phyloP scores from a whole-genome alignment of 2,888 invertebrate genomes.

The Dyspetes luteomarginatus region DNA sequence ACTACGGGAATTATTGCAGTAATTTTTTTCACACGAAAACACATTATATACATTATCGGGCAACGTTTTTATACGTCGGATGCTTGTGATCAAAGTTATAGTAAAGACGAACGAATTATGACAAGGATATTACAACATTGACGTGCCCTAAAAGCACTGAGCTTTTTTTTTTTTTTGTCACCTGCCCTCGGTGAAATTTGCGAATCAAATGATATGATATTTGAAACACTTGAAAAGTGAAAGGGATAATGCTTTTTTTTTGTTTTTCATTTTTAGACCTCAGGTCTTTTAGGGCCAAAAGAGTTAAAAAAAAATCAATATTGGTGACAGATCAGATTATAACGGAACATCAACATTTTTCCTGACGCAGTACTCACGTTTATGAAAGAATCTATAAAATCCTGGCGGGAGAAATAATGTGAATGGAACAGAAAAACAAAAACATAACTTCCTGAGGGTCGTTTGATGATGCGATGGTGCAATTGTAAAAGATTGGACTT shows the following conservation, averaged over 20 bases:
- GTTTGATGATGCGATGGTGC: conserved; percentile 48
- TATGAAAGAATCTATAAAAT: conserved; percentile 84
- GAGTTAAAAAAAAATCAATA: conserved; percentile 45
- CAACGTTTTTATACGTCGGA: conserved; percentile 25
- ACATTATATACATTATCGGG: background rate
- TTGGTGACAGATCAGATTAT: conserved; percentile 46
- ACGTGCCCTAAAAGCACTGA: conserved; percentile 66
- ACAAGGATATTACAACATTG: conserved; percentile 51
- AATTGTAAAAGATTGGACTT: conserved; percentile 31
- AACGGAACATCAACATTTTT: conserved; percentile 66
- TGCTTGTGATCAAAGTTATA: conserved; percentile 25
- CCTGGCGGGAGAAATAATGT: conserved; percentile 82
- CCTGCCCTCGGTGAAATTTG: conserved; percentile 7
- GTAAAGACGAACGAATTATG: conserved; percentile 9
- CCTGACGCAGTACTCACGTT: conserved; percentile 84
- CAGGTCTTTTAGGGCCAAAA: conserved; percentile 65
- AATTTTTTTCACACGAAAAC: conserved; percentile 7
- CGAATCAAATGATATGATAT: conserved; percentile 1
- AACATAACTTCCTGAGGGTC: conserved; percentile 71
- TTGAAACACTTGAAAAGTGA: background rate
- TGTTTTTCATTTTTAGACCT: conserved; percentile 26
- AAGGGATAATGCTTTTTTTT: background rate
- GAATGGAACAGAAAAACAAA: conserved; percentile 81
- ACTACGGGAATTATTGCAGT: background rate
- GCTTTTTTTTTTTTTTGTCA: conserved; percentile 23